Conservation (phyloP, 2,113 vertebrate species). For the Caranx melampygus region DNA sequence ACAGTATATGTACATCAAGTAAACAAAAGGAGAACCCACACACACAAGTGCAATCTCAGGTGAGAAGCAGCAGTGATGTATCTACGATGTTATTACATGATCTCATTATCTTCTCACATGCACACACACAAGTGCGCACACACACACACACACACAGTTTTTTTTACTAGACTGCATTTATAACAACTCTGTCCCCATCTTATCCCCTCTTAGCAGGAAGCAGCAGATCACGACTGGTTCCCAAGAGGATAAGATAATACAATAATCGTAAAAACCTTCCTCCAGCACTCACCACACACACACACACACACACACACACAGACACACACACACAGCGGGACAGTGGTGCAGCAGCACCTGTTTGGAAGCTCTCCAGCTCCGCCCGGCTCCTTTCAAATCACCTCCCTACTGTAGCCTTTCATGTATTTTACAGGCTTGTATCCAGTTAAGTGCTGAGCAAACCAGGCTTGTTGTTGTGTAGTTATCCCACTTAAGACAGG, state of each 20-base stretch:
- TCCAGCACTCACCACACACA: slow-evolving; percentile 14
- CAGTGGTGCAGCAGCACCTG: slow-evolving; percentile 68
- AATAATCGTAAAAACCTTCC: slow-evolving; percentile 62
- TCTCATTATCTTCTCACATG: slow-evolving; percentile 3
- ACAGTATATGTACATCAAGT: background rate
- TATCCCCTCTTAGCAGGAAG: slow-evolving; percentile 57
- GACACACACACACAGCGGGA: slow-evolving; percentile 33
- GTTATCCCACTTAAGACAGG: slow-evolving; percentile 29
- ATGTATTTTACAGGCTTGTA: slow-evolving; percentile 64
- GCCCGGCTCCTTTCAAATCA: slow-evolving; percentile 46
- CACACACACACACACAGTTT: slow-evolving; percentile 6
- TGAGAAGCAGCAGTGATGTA: background rate
- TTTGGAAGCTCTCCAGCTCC: slow-evolving; percentile 73
- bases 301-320: slow-evolving; percentile 20
- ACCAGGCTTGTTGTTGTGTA: slow-evolving; percentile 19
- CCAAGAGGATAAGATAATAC: slow-evolving; percentile 70
- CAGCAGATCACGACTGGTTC: slow-evolving; percentile 60
- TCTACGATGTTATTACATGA: background rate
- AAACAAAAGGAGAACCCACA: background rate
- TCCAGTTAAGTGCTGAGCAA: slow-evolving; percentile 44
- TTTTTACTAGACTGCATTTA: slow-evolving; percentile 41
- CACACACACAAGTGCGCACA: background rate
- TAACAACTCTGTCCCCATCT: slow-evolving; percentile 46
- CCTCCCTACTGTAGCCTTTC: slow-evolving; percentile 52
- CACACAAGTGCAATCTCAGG: background rate